Conservation (phyloP, 2,113 vertebrate genomes). For the Junco hyemalis region DNA sequence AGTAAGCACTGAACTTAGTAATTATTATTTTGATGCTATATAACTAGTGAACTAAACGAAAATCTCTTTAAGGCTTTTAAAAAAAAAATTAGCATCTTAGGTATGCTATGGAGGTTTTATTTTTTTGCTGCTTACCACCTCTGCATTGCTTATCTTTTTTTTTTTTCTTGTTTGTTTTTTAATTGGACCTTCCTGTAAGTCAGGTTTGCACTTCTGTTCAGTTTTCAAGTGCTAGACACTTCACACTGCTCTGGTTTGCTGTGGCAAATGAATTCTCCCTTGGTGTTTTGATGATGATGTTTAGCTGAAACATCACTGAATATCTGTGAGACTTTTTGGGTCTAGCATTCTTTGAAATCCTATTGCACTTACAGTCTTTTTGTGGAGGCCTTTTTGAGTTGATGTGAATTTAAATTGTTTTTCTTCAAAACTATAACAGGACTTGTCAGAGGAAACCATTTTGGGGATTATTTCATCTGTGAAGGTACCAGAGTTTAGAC, state of each 20-base stretch:
- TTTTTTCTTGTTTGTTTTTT: neutral
- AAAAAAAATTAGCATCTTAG: neutral
- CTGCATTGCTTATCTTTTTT: neutral
- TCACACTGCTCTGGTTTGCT: neutral
- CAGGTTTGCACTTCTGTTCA: neutral
- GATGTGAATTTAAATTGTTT: neutral
- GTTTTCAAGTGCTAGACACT: neutral
- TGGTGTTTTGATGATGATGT: neutral
- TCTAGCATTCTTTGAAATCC: neutral
- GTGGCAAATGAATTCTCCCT: neutral
- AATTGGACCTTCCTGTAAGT: neutral
- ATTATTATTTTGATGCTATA: neutral
- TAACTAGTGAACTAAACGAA: neutral
- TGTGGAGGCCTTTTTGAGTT: neutral
- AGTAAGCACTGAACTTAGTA: neutral
- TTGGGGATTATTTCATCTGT: constrained; percentile 78
- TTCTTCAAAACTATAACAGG: constrained; percentile 73
- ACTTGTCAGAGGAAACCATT: constrained; percentile 81
- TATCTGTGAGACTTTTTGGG: neutral
- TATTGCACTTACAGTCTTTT: neutral
- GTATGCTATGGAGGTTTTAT: neutral
- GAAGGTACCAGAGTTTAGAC: constrained; percentile 89
- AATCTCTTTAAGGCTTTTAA: neutral
- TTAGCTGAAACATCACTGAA: neutral
- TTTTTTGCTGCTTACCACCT: neutral